Percentiles rank a stretch among this genome's conserved stretches.
phyloP scores from a whole-genome alignment of 2,113 vertebrate species.

The Hyla sarda region DNA sequence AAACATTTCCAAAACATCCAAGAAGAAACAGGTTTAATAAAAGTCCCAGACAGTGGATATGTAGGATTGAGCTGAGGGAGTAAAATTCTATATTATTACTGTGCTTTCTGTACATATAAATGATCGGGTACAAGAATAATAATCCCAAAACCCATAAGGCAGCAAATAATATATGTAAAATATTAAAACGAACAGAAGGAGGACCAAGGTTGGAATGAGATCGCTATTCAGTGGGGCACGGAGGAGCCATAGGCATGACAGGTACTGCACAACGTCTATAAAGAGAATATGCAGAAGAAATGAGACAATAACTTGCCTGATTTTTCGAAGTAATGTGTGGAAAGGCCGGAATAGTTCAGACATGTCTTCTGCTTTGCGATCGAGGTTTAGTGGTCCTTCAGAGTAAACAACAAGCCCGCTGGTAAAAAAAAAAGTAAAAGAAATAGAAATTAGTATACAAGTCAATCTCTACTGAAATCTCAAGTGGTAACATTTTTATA shows the following conservation, averaged over 20 bases:
- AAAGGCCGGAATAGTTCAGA: slow-evolving; percentile 98
- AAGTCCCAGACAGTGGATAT: neutral
- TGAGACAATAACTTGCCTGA: slow-evolving; percentile 78
- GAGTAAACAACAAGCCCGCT: slow-evolving; percentile 96
- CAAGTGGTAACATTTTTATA: neutral
- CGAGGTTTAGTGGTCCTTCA: slow-evolving; percentile 92
- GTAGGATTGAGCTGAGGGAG: neutral
- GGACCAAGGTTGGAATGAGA: neutral
- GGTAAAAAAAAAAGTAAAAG: slow-evolving; percentile 57
- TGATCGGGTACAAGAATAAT: neutral
- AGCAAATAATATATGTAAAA: neutral
- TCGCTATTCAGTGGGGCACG: neutral
- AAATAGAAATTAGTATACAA: neutral
- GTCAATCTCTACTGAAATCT: neutral
- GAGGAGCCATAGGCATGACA: neutral
- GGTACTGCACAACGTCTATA: neutral
- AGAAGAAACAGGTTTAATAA: neutral
- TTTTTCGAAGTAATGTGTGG: slow-evolving; percentile 92
- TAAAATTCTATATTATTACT: neutral
- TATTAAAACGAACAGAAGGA: neutral
- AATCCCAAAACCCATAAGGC: neutral
- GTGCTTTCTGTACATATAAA: neutral
- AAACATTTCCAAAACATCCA: neutral
- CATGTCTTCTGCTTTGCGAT: slow-evolving; percentile 93
- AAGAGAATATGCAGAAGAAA: neutral